Conservation (phyloP, 2,113 vertebrate species). For the Phylloscopus trochilus region DNA sequence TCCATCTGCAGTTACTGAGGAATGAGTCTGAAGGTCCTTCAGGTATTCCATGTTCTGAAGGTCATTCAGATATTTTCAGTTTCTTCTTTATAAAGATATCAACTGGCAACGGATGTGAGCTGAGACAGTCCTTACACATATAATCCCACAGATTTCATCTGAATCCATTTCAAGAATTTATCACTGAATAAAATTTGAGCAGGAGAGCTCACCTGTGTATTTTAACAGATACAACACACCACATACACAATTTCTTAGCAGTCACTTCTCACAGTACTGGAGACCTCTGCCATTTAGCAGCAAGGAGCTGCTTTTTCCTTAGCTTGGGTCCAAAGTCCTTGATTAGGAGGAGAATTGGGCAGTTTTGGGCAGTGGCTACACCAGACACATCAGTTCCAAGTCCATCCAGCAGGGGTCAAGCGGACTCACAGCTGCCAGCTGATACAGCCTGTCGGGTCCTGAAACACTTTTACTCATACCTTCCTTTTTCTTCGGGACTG, state of each 20-base stretch:
- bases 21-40: neutral
- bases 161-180: neutral
- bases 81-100: neutral
- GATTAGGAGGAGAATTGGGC: neutral
- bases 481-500: neutral
- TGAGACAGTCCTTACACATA: neutral
- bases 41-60: neutral
- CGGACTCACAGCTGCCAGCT: neutral
- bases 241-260: neutral
- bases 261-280: neutral
- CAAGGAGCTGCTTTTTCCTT: neutral
- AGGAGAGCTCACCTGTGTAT: accelerated
- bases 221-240: neutral
- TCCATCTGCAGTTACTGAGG: neutral
- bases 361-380: neutral
- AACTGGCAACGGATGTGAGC: neutral
- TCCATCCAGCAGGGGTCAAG: neutral
- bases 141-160: neutral
- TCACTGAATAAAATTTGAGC: neutral
- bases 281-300: neutral
- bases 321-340: neutral
- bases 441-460: neutral
- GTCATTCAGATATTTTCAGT: neutral
- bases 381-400: neutral
- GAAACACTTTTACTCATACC: neutral